A percentile compares a stretch with the other conserved stretches of the same genome.
Evolutionary conservation across 2,797 vertebrate genomes (phyloP).

Genomic region (Silurus aristotelis): DNA sequence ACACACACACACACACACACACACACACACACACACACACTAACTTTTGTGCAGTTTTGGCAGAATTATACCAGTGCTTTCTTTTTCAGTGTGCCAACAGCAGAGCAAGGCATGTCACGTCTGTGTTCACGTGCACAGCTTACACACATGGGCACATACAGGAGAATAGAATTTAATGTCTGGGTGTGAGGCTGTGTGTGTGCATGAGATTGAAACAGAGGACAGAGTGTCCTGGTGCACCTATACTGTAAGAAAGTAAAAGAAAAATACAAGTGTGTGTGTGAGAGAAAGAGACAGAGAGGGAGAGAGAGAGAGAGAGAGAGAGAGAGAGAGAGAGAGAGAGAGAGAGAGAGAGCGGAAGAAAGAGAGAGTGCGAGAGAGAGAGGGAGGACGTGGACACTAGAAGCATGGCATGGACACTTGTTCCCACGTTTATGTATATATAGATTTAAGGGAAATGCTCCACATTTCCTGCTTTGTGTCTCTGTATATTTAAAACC

Average conservation of each 20-base stretch:
- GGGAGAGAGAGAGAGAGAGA: constrained; percentile 10
- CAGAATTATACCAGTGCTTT: constrained; percentile 32
- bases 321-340: constrained; percentile 16
- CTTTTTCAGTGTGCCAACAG: constrained; percentile 41
- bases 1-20: background rate
- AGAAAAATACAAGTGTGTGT: no score
- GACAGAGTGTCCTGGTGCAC: background rate
- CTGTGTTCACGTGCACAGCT: constrained; percentile 46
- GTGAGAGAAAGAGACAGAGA: background rate
- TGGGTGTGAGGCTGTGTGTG: constrained; percentile 37
- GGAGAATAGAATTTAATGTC: background rate
- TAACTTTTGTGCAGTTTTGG: background rate
- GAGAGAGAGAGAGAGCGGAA: constrained; percentile 11
- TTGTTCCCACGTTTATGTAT: constrained; percentile 56
- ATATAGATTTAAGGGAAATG: constrained; percentile 53
- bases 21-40: no score
- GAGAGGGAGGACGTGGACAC: constrained; percentile 39
- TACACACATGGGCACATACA: constrained; percentile 8
- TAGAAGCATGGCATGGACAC: constrained; percentile 53
- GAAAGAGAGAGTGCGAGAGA: constrained; percentile 30
- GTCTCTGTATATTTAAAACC: constrained; percentile 77
- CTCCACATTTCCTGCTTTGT: constrained; percentile 51
- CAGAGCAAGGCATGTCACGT: constrained; percentile 36
- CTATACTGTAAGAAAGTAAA: background rate
- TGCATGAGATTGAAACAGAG: constrained; percentile 40